phyloP scores from a whole-genome alignment of 23 tunicate species.

The Phallusia fumigata region DNA sequence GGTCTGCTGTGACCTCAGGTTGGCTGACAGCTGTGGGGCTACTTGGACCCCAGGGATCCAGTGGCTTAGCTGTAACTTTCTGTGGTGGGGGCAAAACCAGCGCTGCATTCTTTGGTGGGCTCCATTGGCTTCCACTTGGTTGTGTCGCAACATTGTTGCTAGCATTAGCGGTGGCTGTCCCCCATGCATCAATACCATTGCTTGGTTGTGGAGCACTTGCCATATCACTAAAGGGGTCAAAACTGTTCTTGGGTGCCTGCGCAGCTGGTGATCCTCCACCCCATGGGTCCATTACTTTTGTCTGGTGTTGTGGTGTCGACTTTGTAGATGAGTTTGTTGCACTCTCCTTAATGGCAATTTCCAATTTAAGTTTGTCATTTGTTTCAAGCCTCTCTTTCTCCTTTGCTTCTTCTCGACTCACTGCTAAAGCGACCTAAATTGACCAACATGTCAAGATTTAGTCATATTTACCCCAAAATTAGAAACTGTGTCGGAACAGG shows the following conservation, averaged over 20 bases:
- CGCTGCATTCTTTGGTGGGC: slow-evolving; percentile 7
- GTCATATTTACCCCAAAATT: too few relatives aligned
- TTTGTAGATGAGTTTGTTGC: background rate
- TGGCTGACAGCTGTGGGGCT: slow-evolving; percentile 4
- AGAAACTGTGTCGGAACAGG: too few relatives aligned
- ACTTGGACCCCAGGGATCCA: slow-evolving; percentile 24
- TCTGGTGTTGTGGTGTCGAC: slow-evolving; percentile 21
- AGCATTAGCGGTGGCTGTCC: background rate
- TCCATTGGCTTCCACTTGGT: background rate
- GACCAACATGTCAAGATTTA: background rate
- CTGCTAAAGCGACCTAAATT: slow-evolving; percentile 64
- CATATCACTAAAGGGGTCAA: slow-evolving; percentile 31
- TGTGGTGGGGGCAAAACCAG: slow-evolving; percentile 19
- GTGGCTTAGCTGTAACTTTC: slow-evolving; percentile 5
- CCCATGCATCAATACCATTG: slow-evolving; percentile 41
- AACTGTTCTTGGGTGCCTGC: background rate
- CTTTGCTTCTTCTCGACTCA: slow-evolving; percentile 74
- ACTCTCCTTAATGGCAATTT: slow-evolving; percentile 79
- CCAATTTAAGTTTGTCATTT: slow-evolving; percentile 56
- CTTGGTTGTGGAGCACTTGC: background rate
- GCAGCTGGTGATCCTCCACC: slow-evolving; percentile 20
- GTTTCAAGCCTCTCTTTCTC: slow-evolving; percentile 39
- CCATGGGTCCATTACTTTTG: slow-evolving; percentile 50
- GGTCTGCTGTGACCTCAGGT: slow-evolving; percentile 20
- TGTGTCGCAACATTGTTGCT: background rate